These are phyloP conservation scores for Corydoras sp. DNA, from an alignment of 2,113 vertebrate genomes.

Conservation along the genomic window DNA sequence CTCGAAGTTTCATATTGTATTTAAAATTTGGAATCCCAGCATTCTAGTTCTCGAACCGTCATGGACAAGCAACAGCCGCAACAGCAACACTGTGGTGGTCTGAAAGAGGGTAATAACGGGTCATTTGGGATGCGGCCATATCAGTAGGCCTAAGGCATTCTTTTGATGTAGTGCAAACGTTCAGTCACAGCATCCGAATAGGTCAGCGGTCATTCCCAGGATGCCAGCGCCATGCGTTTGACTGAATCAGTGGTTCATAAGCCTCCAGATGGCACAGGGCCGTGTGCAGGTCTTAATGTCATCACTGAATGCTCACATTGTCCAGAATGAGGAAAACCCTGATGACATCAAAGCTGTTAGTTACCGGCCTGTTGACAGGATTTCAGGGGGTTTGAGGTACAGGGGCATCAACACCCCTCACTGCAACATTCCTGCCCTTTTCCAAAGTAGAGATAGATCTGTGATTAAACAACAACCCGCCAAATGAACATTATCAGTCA, in stretches of 20 bases:
- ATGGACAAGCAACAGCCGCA: background rate
- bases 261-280: constrained; percentile 20
- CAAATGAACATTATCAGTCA: too few species aligned
- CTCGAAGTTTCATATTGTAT: too few species aligned
- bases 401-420: constrained; percentile 4
- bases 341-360: constrained; percentile 7
- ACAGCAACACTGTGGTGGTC: background rate
- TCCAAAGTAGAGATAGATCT: background rate
- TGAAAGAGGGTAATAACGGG: background rate
- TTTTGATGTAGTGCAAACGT: constrained; percentile 10
- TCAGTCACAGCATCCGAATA: constrained; percentile 11
- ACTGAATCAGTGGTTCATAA: constrained; percentile 8
- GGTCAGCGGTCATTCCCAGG: constrained; percentile 28
- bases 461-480: too few species aligned
- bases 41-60: too few species aligned
- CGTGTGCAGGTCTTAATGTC: constrained; percentile 12
- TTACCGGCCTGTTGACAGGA: constrained; percentile 9
- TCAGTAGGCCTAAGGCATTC: background rate
- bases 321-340: constrained; percentile 15
- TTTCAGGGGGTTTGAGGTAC: background rate
- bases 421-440: constrained; percentile 4
- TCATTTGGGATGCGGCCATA: background rate
- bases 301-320: constrained; percentile 25
- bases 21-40: too few species aligned
- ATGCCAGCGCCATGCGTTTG: constrained; percentile 9